Evolutionary conservation across 2,113 vertebrate genomes (phyloP), one percentile per base, ranked within the genome.

Genomic region (Steatornis caripensis): DNA sequence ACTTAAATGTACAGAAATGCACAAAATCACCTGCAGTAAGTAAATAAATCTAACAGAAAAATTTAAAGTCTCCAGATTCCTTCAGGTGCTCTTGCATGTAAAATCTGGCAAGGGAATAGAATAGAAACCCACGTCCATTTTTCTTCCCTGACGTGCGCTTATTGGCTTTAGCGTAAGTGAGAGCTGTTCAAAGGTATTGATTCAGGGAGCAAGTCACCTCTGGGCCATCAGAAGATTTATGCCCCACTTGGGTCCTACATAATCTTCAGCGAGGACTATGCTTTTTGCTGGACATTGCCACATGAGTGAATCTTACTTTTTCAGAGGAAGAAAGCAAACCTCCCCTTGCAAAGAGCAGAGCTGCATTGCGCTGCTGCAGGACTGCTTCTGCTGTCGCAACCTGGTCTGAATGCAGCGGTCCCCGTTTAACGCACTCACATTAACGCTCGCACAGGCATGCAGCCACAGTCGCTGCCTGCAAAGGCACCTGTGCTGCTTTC

Each of bases 171-270:
- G 83, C 5, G 1, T 53, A 76, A 92, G 77, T 34, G 76, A 84
- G 61, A 90, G 43, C n/a, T 80, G 46, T 70, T 80, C n/a, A 60
- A 85, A 65, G 7, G 12, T 58, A 54, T 61, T 74, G 85, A 83
- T 90, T 83, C n/a, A 64, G 29, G 54, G 37, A 70, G 53, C 61
- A 13, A 87, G 81, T 43, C 41, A 48, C 49, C 54, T 37, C 34
- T 30, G 54, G 49, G 75, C 54, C 2, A 1, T 15, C 0, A 4
- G 34, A 72, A 87, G 87, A 61, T 3, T 3, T 12, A 10, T 39
- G 41, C 23, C 70, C 16, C 0, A 0, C 51, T 64, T 0, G 9
- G 27, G 70, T 62, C 58, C 49, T 15, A 27, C 0, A 2, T n/a
- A n/a, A 62, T 24, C 29, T 53, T 71, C n/a, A 26, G n/a, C 0